A percentile compares a stretch with the other conserved stretches of the same genome.
Conservation (phyloP, 2,888 invertebrate species). For the Euphydryas editha region DNA sequence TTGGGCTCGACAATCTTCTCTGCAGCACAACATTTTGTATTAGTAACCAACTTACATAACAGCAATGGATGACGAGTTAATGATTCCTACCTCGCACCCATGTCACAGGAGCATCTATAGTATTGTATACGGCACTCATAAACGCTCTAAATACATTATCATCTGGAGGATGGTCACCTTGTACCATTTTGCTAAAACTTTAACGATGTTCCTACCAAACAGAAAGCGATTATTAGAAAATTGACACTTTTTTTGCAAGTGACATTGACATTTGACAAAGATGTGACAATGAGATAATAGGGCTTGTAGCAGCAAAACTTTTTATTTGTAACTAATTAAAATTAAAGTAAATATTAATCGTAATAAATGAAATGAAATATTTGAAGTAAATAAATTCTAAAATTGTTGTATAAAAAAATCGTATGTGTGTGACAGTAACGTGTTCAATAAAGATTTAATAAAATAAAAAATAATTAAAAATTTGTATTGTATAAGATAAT, state of each 20-base stretch:
- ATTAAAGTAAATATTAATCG: no score
- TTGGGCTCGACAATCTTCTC: slow-evolving; percentile 94
- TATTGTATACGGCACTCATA: slow-evolving; percentile 75
- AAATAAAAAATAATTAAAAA: no score
- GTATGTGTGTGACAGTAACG: no score
- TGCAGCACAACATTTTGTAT: slow-evolving; percentile 65
- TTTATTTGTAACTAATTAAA: no score
- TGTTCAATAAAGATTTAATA: no score
- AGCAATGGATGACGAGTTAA: slow-evolving; percentile 40
- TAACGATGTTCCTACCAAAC: slow-evolving; percentile 19
- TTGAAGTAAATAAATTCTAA: no score
- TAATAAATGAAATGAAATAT: no score
- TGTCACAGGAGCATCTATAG: slow-evolving; percentile 88
- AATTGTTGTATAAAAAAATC: no score
- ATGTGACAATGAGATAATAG: not conserved
- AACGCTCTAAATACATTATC: slow-evolving; percentile 82
- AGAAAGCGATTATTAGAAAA: slow-evolving; percentile 31
- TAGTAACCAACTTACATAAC: slow-evolving; percentile 65
- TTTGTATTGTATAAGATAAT: no score
- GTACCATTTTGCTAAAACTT: slow-evolving; percentile 51
- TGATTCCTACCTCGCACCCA: slow-evolving; percentile 87
- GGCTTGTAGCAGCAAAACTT: not conserved
- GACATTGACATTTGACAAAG: slow-evolving; percentile 19
- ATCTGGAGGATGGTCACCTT: slow-evolving; percentile 52
- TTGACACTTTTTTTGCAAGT: slow-evolving; percentile 4